A percentile compares a stretch with the other conserved stretches of the same genome.
Evolutionary conservation across 2,888 invertebrate species (phyloP).

Genomic region (Cheilosia vulpina): DNA sequence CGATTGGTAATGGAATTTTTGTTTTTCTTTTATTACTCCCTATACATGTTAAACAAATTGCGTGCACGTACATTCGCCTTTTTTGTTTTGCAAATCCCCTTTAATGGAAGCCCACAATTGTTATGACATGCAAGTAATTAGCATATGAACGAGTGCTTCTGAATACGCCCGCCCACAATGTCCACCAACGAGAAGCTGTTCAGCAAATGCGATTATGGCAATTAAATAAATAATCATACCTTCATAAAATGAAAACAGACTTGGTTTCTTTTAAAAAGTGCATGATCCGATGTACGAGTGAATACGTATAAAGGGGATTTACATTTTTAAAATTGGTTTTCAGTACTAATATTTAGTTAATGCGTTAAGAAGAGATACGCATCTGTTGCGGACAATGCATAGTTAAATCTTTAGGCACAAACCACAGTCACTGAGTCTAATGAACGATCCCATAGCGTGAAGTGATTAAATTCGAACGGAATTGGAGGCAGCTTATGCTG

Average conservation of each 20-base stretch:
- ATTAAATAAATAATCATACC: constrained; percentile 43
- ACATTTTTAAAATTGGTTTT: constrained; percentile 26
- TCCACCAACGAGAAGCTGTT: constrained; percentile 25
- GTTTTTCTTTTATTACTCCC: constrained; percentile 7
- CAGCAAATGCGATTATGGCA: constrained; percentile 61
- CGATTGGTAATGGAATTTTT: constrained; percentile 56
- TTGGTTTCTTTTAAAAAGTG: not conserved
- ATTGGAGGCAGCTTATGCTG: no score
- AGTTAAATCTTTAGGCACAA: no score
- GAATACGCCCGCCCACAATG: constrained; percentile 18
- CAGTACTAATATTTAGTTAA: constrained; percentile 28
- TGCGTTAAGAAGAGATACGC: constrained; percentile 1
- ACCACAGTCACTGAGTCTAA: no score
- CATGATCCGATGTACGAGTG: not conserved
- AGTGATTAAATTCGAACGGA: no score
- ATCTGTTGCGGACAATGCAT: no score
- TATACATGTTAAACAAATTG: constrained; percentile 52
- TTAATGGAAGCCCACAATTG: constrained; percentile 62
- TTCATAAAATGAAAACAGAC: not conserved
- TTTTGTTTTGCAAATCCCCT: constrained; percentile 54
- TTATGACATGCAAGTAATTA: constrained; percentile 71
- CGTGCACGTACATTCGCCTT: constrained; percentile 47
- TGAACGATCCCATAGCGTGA: no score
- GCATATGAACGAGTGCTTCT: constrained; percentile 60
- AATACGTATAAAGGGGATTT: not conserved